Percentiles rank a stretch among this genome's conserved stretches.
phyloP scores from a whole-genome alignment of 1,140 invertebrate species.

The Vollenhovia emeryi region DNA sequence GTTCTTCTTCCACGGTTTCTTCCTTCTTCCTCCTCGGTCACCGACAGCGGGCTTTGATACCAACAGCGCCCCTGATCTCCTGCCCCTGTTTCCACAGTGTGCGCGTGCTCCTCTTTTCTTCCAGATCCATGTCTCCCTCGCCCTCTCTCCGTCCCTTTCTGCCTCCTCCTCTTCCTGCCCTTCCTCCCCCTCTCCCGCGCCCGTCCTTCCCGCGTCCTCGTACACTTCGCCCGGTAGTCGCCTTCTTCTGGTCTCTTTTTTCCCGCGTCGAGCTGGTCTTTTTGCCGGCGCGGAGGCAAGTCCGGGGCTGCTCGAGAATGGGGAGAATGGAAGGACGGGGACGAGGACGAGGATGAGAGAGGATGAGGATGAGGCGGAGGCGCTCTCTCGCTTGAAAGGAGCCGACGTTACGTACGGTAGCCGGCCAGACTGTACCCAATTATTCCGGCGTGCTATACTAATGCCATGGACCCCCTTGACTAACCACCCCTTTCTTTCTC shows the following conservation, averaged over 20 bases:
- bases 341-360: conserved; percentile 58
- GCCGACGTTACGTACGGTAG: conserved; percentile 82
- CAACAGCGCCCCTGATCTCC: conserved; percentile 67
- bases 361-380: conserved; percentile 44
- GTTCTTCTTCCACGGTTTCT: conserved; percentile 46
- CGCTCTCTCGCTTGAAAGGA: conserved; percentile 75
- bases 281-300: conserved; percentile 67
- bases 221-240: conserved; percentile 69
- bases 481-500: conserved; percentile 63
- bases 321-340: conserved; percentile 50
- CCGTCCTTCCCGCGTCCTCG: conserved; percentile 36
- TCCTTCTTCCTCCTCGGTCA: conserved; percentile 46
- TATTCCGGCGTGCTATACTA: conserved; percentile 84
- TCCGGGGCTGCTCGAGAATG: conserved; percentile 58
- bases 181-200: not conserved
- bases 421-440: conserved; percentile 83
- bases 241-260: conserved; percentile 70
- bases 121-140: not conserved
- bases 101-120: conserved; percentile 59
- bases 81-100: conserved; percentile 71
- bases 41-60: conserved; percentile 47
- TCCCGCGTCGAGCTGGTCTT: conserved; percentile 58
- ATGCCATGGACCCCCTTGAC: conserved; percentile 75
- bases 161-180: not conserved
- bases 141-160: not conserved